Evolutionary conservation across 2,888 invertebrate species (phyloP), one percentile per base, ranked within the genome.

Genomic region (Enchytraeus crypticus): DNA sequence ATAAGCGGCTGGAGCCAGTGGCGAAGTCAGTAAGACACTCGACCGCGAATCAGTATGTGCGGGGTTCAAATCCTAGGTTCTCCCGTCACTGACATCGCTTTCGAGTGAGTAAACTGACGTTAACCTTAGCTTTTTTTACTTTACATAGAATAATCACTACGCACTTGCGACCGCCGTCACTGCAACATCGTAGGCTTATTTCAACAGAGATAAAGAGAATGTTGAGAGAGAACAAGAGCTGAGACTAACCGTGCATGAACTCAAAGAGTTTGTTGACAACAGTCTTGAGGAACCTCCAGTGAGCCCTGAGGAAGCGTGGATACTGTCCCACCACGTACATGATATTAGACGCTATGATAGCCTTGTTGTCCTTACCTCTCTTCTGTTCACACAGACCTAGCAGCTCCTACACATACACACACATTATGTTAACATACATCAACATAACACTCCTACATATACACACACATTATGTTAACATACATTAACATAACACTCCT

Each of bases 311-410:
- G 82, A 99, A 99, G 63, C 97, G 73, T 51, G 98, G 98, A 82
- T 99, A 99, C 80, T 99, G 98, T 2, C 98, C 98, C 58, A 99
- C 98, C 63, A 99, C 97, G 81, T 99, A 97, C 98, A 99, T 99
- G 67, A 99, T 99, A 82, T 99, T 98, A 68, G 96, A 96, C 21
- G 98, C 98, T 74, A 99, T 96, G 70, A 99, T 98, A 62, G 98
- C 98, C 82, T 98, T 98, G 82, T 98, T 98, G 82, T 98, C 97
- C 83, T 99, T 99, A 57, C 95, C 88, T 71, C 97, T 88, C 79
- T 98, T 98, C 80, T 97, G 97, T 67, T 80, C 79, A 81, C 98
- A 98, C 56, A 98, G 82, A 0, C 96, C 97, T 65, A 98, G 84
- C 62, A 98, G 84, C 81, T 98, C 97, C 82, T 77, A 64, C 56